These are phyloP conservation scores for Mycalesis mineus DNA, from an alignment of 2,888 invertebrate genomes.

Conservation along the genomic window DNA sequence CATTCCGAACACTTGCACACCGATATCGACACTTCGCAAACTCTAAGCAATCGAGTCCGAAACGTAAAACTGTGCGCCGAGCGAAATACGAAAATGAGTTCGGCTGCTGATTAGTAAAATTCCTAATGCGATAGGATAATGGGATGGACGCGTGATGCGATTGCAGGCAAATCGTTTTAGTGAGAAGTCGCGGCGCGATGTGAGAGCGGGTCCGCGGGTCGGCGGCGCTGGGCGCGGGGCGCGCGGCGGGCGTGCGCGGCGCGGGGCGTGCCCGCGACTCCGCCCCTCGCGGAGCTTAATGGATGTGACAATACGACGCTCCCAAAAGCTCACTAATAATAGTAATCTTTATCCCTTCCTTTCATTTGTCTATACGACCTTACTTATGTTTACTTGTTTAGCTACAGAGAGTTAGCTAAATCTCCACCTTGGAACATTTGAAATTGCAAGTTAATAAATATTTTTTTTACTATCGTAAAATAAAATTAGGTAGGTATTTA, in stretches of 20 bases:
- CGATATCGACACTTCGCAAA: conserved; percentile 31
- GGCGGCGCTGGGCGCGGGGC: conserved; percentile 41
- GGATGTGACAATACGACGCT: conserved; percentile 75
- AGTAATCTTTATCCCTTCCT: conserved; percentile 67
- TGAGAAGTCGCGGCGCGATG: conserved; percentile 45
- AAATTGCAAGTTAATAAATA: neutral
- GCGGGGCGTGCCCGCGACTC: conserved; percentile 54
- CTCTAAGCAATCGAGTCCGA: conserved; percentile 11
- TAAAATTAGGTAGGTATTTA: too few species aligned
- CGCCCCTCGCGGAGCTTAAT: conserved; percentile 63
- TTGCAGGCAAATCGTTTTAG: conserved; percentile 69
- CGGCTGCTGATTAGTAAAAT: conserved; percentile 19
- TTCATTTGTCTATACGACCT: conserved; percentile 23
- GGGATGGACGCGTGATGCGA: conserved; percentile 62
- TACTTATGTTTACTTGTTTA: conserved; percentile 2
- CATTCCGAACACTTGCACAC: conserved; percentile 30
- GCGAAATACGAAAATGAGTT: neutral
- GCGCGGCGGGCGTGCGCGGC: conserved; percentile 32
- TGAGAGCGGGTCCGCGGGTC: conserved; percentile 24
- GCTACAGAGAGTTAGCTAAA: neutral
- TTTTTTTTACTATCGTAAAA: too few species aligned
- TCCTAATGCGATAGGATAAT: conserved; percentile 42
- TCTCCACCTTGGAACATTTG: neutral
- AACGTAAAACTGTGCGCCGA: neutral
- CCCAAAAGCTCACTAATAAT: conserved; percentile 57